A percentile compares a stretch with the other conserved stretches of the same genome.
Conservation (phyloP, 2,113 vertebrate genomes). For the Corythornis vintsioides region DNA sequence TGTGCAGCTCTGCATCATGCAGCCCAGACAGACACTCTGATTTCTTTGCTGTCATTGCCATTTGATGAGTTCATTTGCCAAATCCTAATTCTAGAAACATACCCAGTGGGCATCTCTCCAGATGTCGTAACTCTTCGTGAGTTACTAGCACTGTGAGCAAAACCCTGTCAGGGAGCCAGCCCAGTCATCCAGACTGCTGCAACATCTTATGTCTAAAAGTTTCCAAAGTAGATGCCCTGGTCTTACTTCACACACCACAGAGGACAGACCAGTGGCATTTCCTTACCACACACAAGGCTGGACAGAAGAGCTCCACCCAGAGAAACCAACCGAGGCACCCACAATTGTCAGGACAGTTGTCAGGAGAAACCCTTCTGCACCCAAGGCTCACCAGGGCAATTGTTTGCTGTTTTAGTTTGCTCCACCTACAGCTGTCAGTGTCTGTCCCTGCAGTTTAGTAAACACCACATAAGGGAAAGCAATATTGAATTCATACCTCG, state of each 20-base stretch:
- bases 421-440: conserved; percentile 86
- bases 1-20: not conserved
- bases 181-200: not conserved
- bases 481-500: not conserved
- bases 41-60: not conserved
- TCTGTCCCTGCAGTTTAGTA: conserved; percentile 75
- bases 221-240: not conserved
- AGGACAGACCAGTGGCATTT: not conserved
- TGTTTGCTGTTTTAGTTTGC: conserved; percentile 87
- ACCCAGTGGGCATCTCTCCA: not conserved
- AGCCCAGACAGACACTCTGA: not conserved
- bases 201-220: not conserved
- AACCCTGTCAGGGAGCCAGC: not conserved
- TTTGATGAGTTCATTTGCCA: not conserved
- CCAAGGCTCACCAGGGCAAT: conserved; percentile 88
- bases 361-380: conserved; percentile 87
- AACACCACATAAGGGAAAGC: not conserved
- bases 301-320: conserved; percentile 86
- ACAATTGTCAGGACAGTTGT: conserved; percentile 87
- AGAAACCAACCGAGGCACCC: conserved; percentile 83
- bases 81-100: not conserved
- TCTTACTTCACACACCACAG: not conserved
- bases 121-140: not conserved
- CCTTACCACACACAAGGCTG: conserved; percentile 88
- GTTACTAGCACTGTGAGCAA: not conserved